Evolutionary conservation across 2,888 invertebrate genomes (phyloP), one percentile per base, ranked within the genome.

Genomic region (Eudasyphora cyanicolor): DNA sequence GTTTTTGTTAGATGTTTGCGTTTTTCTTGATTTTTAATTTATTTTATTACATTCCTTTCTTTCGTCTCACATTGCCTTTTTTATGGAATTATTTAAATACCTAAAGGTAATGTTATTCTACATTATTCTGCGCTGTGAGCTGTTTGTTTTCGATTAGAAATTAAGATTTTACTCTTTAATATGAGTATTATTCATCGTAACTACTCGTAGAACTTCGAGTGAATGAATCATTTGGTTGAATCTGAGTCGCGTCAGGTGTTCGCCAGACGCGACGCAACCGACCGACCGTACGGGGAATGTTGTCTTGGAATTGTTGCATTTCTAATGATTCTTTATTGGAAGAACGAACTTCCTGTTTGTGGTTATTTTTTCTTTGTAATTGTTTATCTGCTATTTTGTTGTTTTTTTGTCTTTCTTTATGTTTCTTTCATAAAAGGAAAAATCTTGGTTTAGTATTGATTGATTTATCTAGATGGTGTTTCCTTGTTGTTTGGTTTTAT

Each of bases 61-160:
- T 82, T 62, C 5, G 27, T 14, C 29, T 60, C 14, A 29, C 29
- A 24, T 67, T 67, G 42, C 5, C 27, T 10, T 57, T 57, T 67
- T 78, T 75, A 14, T 35, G n/a, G 49, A 74, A 42, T 70, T 49
- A 51, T 74, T 83, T 74, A 62, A 79, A 79, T 21, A 42, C 38
- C 45, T 64, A n/a, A n/a, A n/a, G 54, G 32, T 38, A 62, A 73
- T 71, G 49, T 62, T 76, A 70, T 71, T 64, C 42, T 62, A 38
- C 19, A 38, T 67, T 64, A 19, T 64, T 38, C 21, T 64, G 27
- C 38, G 64, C 21, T 57, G 19, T 49, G n/a, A n/a, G n/a, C n/a
- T 57, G 32, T 19, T 67, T 35, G 64, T 45, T 82, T 73, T 76
- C 64, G 73, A 74, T 73, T 79, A 82, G 82, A 70, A 79, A 77